Percentiles rank a stretch among this genome's conserved stretches.
phyloP scores from a whole-genome alignment of 2,888 invertebrate species.

The Dione juno region DNA sequence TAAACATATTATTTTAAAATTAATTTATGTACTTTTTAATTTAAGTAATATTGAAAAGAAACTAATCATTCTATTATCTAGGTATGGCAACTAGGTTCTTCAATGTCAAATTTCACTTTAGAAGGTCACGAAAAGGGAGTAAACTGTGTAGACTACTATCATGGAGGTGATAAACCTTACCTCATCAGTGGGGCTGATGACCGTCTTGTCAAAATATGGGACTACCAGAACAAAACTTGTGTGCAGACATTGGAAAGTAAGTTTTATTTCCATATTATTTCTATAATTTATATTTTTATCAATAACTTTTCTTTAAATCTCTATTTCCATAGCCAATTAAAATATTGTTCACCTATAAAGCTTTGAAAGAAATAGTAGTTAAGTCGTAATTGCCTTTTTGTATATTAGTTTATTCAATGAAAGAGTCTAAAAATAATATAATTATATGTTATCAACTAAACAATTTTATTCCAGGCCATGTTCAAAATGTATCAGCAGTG shows the following conservation, averaged over 20 bases:
- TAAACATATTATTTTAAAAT: neutral
- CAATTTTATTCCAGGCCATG: conserved; percentile 86
- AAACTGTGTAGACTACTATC: conserved; percentile 99
- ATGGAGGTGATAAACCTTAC: conserved; percentile 99
- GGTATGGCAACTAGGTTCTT: conserved; percentile 99
- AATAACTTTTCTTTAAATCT: too few relatives aligned
- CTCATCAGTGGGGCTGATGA: conserved; percentile 99
- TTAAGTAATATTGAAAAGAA: neutral
- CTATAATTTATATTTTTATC: too few relatives aligned
- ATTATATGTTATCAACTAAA: too few relatives aligned
- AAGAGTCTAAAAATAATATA: neutral
- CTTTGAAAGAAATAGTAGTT: too few relatives aligned
- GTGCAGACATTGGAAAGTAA: conserved; percentile 96
- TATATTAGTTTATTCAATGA: too few relatives aligned
- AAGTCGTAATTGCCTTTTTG: too few relatives aligned
- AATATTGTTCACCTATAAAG: too few relatives aligned
- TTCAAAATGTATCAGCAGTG: conserved; percentile 97
- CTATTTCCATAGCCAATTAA: too few relatives aligned
- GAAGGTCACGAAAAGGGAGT: conserved; percentile 99
- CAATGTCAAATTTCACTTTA: conserved; percentile 98
- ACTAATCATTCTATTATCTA: conserved; percentile 51
- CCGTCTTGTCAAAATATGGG: conserved; percentile 99
- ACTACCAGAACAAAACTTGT: conserved; percentile 99
- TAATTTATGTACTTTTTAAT: neutral
- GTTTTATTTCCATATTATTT: conserved; percentile 17